These are phyloP conservation scores for Paratrypauchen microcephalus DNA, from an alignment of 2,797 vertebrate species.

Conservation along the genomic window DNA sequence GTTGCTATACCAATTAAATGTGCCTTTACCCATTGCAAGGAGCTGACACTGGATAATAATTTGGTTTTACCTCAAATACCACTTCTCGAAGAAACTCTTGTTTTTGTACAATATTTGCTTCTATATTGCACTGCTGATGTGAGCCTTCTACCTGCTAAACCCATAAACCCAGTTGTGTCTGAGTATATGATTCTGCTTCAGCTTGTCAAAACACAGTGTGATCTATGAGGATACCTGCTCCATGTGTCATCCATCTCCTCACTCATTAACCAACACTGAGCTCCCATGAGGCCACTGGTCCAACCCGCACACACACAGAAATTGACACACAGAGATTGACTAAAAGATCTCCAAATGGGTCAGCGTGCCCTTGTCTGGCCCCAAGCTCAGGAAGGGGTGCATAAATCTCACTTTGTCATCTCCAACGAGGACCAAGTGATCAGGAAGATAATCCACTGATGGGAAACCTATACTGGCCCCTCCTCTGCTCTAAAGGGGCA, in stretches of 20 bases:
- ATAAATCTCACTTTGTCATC: slow-evolving; percentile 61
- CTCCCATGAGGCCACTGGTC: slow-evolving; percentile 35
- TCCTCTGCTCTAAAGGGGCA: slow-evolving; percentile 22
- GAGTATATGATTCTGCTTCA: slow-evolving; percentile 36
- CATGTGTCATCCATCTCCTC: slow-evolving; percentile 34
- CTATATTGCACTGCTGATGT: neutral
- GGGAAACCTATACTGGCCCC: slow-evolving; percentile 59
- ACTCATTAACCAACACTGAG: slow-evolving; percentile 37
- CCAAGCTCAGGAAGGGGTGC: slow-evolving; percentile 41
- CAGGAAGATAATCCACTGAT: slow-evolving; percentile 65
- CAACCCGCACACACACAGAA: neutral
- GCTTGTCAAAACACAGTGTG: slow-evolving; percentile 51
- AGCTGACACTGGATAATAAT: too few relatives aligned
- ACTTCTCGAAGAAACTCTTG: neutral
- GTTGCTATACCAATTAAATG: too few relatives aligned
- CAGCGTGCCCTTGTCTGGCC: slow-evolving; percentile 4
- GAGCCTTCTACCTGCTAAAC: neutral
- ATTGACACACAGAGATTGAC: slow-evolving; percentile 1
- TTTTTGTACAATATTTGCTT: neutral
- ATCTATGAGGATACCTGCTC: slow-evolving; percentile 36
- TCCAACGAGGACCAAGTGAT: slow-evolving; percentile 48
- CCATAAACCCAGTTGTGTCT: slow-evolving; percentile 37
- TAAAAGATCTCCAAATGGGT: slow-evolving; percentile 45
- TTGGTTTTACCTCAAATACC: too few relatives aligned
- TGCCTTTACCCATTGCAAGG: too few relatives aligned